phyloP scores from a whole-genome alignment of 2,113 vertebrate species.

The Carettochelys insculpta region DNA sequence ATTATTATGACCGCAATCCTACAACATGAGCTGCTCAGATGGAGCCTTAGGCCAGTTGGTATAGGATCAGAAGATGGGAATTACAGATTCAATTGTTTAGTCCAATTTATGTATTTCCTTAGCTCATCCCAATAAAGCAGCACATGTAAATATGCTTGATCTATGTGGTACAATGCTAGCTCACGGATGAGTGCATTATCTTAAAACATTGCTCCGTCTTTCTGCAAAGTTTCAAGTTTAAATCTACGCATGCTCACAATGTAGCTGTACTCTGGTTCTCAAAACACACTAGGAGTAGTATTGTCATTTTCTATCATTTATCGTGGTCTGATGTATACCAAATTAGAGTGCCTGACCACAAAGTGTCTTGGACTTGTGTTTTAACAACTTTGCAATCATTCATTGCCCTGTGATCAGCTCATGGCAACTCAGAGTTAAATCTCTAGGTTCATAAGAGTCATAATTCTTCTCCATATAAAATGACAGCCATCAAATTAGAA shows the following conservation, averaged over 20 bases:
- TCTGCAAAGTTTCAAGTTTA: not conserved
- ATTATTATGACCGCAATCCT: not conserved
- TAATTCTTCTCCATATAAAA: not conserved
- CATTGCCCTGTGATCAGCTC: not conserved
- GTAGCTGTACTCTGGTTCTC: not conserved
- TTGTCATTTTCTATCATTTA: not conserved
- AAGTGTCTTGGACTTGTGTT: not conserved
- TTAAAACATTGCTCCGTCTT: not conserved
- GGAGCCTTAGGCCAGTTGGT: not conserved
- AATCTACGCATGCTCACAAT: not conserved
- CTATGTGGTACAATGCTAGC: not conserved
- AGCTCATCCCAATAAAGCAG: accelerated
- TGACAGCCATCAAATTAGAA: not conserved
- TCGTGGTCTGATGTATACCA: not conserved
- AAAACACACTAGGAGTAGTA: not conserved
- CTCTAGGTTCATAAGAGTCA: not conserved
- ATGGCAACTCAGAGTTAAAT: not conserved
- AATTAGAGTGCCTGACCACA: not conserved
- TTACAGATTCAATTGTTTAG: not conserved
- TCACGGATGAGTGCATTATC: not conserved
- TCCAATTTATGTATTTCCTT: not conserved
- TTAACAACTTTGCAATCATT: not conserved
- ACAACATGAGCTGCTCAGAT: not conserved
- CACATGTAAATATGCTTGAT: not conserved
- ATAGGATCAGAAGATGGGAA: not conserved